Conservation (phyloP, 2,888 invertebrate species). For the Chrysotoxum bicinctum region DNA sequence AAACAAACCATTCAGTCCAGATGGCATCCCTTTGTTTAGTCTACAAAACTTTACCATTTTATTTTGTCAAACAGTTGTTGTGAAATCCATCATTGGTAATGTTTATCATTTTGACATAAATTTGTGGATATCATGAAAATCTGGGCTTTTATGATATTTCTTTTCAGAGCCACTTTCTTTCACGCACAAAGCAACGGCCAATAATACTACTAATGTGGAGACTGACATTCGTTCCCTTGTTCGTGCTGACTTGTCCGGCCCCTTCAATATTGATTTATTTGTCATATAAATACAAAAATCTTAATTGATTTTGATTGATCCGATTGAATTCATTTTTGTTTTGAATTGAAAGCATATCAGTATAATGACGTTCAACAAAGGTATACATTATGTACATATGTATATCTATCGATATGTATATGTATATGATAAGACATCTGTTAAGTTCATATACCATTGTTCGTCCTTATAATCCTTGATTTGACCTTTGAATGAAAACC, state of each 20-base stretch:
- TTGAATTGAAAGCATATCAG: background rate
- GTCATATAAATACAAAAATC: background rate
- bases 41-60: background rate
- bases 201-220: background rate
- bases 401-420: background rate
- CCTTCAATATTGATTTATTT: background rate
- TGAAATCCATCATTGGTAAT: background rate
- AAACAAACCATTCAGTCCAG: too few relatives aligned
- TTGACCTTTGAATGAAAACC: slow-evolving; percentile 23
- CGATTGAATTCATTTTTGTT: slow-evolving; percentile 19
- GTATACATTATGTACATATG: background rate
- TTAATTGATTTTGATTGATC: slow-evolving; percentile 46
- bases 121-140: background rate
- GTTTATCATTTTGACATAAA: background rate
- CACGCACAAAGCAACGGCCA: too few relatives aligned
- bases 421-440: background rate
- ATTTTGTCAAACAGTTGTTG: background rate
- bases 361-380: background rate
- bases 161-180: too few relatives aligned
- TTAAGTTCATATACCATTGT: background rate
- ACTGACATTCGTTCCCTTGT: background rate
- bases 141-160: background rate
- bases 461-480: background rate
- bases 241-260: background rate
- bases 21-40: background rate